Percentiles rank a stretch among this genome's conserved stretches.
Conservation (phyloP, 2,113 vertebrate genomes). For the Callaeas wilsoni region DNA sequence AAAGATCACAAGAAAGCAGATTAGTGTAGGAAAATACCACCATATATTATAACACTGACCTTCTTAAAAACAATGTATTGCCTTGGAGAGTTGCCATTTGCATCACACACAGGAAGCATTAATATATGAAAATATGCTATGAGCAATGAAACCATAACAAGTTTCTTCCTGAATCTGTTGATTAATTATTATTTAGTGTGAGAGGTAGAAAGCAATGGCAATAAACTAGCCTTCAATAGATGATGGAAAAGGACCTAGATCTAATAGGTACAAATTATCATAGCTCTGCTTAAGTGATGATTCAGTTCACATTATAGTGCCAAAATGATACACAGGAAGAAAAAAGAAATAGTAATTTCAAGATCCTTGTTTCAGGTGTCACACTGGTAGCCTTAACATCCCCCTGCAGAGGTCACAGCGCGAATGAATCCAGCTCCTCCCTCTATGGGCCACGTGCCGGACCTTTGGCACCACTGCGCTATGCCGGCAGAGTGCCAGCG, state of each 20-base stretch:
- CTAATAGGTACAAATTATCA: not conserved
- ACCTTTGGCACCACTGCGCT: not conserved
- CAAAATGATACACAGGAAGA: not conserved
- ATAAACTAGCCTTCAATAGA: not conserved
- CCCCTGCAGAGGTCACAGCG: not conserved
- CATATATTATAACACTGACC: not conserved
- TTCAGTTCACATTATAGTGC: not conserved
- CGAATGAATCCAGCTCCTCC: not conserved
- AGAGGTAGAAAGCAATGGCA: not conserved
- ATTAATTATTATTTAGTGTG: not conserved
- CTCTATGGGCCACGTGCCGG: fast-evolving
- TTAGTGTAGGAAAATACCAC: constrained; percentile 1
- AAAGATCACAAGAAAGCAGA: constrained; percentile 2
- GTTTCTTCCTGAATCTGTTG: constrained; percentile 26
- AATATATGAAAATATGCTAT: constrained; percentile 2
- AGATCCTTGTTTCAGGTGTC: not conserved
- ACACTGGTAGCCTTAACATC: not conserved
- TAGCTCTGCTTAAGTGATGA: not conserved
- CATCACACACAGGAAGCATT: constrained; percentile 3
- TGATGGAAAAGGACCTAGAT: not conserved
- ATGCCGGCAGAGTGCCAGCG: not conserved
- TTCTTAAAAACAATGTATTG: constrained; percentile 17
- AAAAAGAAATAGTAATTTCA: not conserved
- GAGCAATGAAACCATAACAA: not conserved
- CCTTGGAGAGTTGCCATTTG: constrained; percentile 36